Conservation (phyloP, 2,113 vertebrate genomes). For the Cyprichromis sp. region DNA sequence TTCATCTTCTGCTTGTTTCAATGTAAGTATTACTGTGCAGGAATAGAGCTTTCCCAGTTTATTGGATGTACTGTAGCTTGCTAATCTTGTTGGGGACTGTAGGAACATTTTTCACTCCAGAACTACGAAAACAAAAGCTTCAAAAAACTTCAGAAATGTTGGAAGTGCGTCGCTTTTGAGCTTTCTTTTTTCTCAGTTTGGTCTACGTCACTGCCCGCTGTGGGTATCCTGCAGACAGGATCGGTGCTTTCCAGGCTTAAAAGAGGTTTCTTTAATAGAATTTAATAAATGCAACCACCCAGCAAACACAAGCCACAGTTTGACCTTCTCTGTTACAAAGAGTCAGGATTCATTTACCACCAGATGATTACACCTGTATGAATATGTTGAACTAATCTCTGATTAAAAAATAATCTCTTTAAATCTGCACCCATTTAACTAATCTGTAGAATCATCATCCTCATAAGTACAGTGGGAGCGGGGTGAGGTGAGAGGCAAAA, state of each 20-base stretch:
- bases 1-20: accelerated
- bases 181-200: background rate
- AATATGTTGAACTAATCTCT: conserved; percentile 2
- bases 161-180: background rate
- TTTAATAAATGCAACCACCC: background rate
- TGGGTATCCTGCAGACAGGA: background rate
- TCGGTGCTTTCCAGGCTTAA: background rate
- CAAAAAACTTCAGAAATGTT: background rate
- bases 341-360: background rate
- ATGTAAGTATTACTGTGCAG: background rate
- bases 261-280: background rate
- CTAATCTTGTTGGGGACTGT: background rate
- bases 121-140: background rate
- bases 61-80: accelerated
- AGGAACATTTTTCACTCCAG: background rate
- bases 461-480: background rate
- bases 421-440: conserved; percentile 4
- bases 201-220: background rate
- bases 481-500: background rate
- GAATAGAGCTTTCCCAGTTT: background rate
- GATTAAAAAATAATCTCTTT: conserved; percentile 18
- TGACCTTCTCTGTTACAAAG: background rate
- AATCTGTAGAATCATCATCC: conserved; percentile 16
- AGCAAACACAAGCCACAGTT: background rate
- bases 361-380: background rate